phyloP scores from a whole-genome alignment of 2,113 vertebrate species.

The Andinoacara biseriatus region DNA sequence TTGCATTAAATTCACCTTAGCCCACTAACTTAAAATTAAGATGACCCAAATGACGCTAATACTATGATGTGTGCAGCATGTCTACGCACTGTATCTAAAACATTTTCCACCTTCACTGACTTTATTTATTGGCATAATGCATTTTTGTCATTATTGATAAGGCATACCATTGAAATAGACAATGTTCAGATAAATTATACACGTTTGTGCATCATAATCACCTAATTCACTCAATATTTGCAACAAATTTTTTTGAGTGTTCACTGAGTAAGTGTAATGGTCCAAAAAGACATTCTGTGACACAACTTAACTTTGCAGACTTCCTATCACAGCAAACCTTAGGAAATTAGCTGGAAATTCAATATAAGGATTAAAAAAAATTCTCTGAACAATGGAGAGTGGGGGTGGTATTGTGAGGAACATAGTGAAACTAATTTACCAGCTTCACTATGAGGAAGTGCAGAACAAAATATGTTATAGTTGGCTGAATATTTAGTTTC shows the following conservation, averaged over 20 bases:
- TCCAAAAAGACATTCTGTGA: not conserved
- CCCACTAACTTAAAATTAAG: conserved; percentile 15
- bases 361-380: not conserved
- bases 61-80: not conserved
- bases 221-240: not conserved
- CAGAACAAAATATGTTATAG: not conserved
- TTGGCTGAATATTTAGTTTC: not conserved
- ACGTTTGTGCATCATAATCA: not conserved
- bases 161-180: not conserved
- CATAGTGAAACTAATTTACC: not conserved
- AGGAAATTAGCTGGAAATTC: not conserved
- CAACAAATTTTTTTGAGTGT: rapidly evolving
- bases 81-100: not conserved
- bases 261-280: not conserved
- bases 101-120: rapidly evolving
- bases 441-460: not conserved
- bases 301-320: not conserved
- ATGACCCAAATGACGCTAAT: not conserved
- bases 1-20: conserved; percentile 33
- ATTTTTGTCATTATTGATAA: not conserved
- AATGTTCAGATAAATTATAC: not conserved
- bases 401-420: not conserved
- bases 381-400: not conserved
- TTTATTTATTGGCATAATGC: not conserved
- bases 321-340: not conserved